Base-by-base conservation (phyloP, 2,113 vertebrate species). In the Pachycephala philippinensis region DNA sequence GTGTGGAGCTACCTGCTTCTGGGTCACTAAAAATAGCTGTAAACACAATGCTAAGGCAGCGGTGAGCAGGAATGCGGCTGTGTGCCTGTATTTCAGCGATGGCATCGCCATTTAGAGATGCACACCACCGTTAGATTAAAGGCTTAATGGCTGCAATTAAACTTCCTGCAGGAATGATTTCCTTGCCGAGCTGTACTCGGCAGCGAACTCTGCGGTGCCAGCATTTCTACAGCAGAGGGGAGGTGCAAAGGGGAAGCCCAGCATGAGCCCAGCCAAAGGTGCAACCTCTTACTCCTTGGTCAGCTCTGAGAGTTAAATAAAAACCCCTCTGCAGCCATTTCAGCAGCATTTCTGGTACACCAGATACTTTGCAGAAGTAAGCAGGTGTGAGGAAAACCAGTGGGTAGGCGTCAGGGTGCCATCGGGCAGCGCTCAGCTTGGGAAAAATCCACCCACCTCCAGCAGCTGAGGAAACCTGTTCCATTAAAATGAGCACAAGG, bases 71-170 rank as follows among this genome's bases (percentile, higher is more conserved):
- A 27, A 14, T 0, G 14, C 22, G 66, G 37, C 23, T 35, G 50
- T 19, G 3, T 8, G 31, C 57, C 45, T 31, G 19, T n/a, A 11
- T 87, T 94, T 84, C 83, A 45, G 93, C 17, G 72, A 10, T 3
- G 5, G 49, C 86, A 44, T 33, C 2, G 0, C 71, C 71, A n/a
- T 57, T 90, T 49, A 56, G 76, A 37, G 63, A 44, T 33, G 45
- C 76, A 65, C 66, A 54, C 70, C 12, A 1, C 3, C 2, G 42
- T 47, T 37, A 86, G 37, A 70, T 80, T 54, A 80, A 79, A 84
- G 68, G 44, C 40, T 95, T 95, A 79, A 92, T 76, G 70, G 71
- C 80, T 81, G 71, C 59, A 84, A 53, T 87, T 84, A 77, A 94
- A 77, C 87, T 84, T 90, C 72, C 87, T 87, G 71, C 84, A 65